Evolutionary conservation across 2,113 vertebrate species (phyloP), one percentile per base, ranked within the genome.

Genomic region (Ardeotis arabs): DNA sequence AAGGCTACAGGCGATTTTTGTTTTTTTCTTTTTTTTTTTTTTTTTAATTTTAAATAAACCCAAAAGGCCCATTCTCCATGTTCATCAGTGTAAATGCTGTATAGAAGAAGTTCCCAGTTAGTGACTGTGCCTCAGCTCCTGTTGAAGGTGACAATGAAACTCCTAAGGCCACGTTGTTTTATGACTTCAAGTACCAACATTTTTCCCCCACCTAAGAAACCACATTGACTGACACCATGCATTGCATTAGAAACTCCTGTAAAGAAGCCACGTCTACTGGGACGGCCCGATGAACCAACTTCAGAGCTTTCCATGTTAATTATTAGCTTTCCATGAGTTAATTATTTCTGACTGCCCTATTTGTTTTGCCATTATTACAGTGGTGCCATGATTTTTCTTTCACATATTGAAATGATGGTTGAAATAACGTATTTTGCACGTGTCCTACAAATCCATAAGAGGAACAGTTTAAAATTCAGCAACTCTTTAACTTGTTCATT

Each of bases 221-320:
- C 37, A 15, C 33, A 41, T 18, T 27, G 24, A 25, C 12, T 15
- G 24, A 52, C 47, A 49, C 16, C 82, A 37, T 5, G 55, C 19
- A 3, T 2, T 15, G 50, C 60, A 21, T 31, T 7, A 41, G 33
- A 70, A 58, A 44, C 21, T 29, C 44, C 18, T 2, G 3, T 16
- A 19, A 23, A 59, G 69, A 58, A 53, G 25, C 35, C 39, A 41
- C 68, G 50, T 10, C 24, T n/a, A 6, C 33, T 56, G 67, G 58
- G 68, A 18, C 29, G 49, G 58, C 62, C 56, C 47, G 37, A 49
- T 10, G 70, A 53, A 53, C 24, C 82, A 89, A 1, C 37, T 60
- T 9, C 4, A n/a, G 29, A 1, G 2, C 35, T 74, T 18, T 7
- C 5, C 41, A 4, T 1, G 4, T 39, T 39, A 39, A 39, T 39